Evolutionary conservation across 2,888 invertebrate genomes (phyloP).

Genomic region (Leptopilina syphax): DNA sequence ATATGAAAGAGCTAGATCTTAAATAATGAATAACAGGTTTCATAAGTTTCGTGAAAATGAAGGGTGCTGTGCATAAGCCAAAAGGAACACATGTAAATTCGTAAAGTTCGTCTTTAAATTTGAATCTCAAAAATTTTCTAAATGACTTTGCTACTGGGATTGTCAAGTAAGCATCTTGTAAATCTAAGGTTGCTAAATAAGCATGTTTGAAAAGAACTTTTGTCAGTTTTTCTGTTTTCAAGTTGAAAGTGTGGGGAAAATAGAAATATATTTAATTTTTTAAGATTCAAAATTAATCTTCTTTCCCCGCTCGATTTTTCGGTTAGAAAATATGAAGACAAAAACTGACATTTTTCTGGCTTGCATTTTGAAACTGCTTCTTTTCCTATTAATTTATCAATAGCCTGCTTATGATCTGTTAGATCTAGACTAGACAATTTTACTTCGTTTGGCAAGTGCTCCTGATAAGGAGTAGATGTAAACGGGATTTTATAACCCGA

Average conservation of each 20-base stretch:
- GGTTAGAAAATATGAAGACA: conserved; percentile 44
- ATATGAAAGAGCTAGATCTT: conserved; percentile 30
- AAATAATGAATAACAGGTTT: conserved; percentile 45
- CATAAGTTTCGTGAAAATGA: conserved; percentile 50
- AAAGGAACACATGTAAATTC: conserved; percentile 53
- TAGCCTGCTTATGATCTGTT: background rate
- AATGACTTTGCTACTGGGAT: conserved; percentile 38
- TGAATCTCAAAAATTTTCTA: conserved; percentile 50
- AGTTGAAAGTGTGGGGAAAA: conserved; percentile 48
- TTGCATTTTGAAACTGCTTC: conserved; percentile 38
- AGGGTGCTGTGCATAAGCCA: conserved; percentile 47
- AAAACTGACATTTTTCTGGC: conserved; percentile 23
- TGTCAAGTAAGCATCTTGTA: conserved; percentile 44
- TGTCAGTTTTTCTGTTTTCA: conserved; percentile 45
- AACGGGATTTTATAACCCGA: conserved; percentile 32
- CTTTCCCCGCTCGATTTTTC: conserved; percentile 39
- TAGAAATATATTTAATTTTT: conserved; percentile 49
- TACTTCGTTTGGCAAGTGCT: background rate
- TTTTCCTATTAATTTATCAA: conserved; percentile 13
- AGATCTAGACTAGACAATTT: background rate
- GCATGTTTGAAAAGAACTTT: conserved; percentile 36
- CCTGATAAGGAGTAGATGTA: conserved; percentile 1
- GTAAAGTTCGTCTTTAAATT: conserved; percentile 36
- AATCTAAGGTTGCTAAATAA: conserved; percentile 46
- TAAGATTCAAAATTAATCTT: conserved; percentile 48